phyloP scores from a whole-genome alignment of 2,888 invertebrate species.

The Holacanthella duospinosa region DNA sequence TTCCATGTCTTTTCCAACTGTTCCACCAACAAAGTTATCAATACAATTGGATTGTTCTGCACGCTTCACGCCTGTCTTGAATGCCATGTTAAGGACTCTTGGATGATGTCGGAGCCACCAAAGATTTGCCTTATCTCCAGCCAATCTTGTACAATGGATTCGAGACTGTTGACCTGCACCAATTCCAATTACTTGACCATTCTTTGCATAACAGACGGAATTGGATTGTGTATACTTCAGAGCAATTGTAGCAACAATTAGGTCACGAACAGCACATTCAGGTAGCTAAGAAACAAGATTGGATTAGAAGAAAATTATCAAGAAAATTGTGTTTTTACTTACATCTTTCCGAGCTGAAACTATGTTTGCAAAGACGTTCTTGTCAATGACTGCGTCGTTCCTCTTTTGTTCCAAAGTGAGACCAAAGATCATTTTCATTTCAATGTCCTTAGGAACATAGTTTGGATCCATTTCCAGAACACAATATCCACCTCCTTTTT shows the following conservation, averaged over 20 bases:
- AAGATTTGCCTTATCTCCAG: conserved; percentile 83
- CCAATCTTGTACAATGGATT: conserved; percentile 93
- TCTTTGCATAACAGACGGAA: conserved; percentile 90
- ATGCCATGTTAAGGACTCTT: conserved; percentile 66
- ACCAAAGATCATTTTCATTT: conserved; percentile 74
- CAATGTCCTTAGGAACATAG: conserved; percentile 69
- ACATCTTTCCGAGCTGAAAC: conserved; percentile 59
- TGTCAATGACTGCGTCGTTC: conserved; percentile 75
- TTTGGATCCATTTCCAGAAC: conserved; percentile 78
- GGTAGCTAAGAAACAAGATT: conserved; percentile 49
- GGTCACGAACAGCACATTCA: conserved; percentile 67
- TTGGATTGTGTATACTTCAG: conserved; percentile 98
- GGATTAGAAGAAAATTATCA: conserved; percentile 8
- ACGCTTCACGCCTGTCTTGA: conserved; percentile 72
- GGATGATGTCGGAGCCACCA: conserved; percentile 92
- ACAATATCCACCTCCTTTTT: conserved; percentile 88
- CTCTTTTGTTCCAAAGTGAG: conserved; percentile 74
- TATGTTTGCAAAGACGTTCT: conserved; percentile 65
- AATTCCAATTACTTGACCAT: conserved; percentile 88
- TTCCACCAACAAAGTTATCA: conserved; percentile 85
- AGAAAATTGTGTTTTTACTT: too few relatives aligned
- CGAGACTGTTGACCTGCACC: conserved; percentile 99
- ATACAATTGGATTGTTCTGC: conserved; percentile 91
- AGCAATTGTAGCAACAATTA: conserved; percentile 90
- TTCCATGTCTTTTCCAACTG: conserved; percentile 82